phyloP scores from a whole-genome alignment of 1,140 invertebrate species.

The Antheraea pernyi region DNA sequence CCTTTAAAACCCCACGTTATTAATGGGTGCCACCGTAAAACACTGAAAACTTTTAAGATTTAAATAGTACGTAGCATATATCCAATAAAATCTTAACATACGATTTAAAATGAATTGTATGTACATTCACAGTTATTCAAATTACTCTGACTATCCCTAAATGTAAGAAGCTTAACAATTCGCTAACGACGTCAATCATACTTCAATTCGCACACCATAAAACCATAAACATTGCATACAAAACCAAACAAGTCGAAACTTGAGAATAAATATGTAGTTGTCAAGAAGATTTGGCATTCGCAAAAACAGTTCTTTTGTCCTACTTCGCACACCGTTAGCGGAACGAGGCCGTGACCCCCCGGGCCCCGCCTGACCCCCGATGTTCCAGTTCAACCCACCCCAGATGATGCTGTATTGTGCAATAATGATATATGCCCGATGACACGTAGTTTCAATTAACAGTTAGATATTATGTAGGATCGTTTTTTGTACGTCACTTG shows the following conservation, averaged over 20 bases:
- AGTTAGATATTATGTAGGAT: not conserved
- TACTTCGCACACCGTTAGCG: not conserved
- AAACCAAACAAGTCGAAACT: not conserved
- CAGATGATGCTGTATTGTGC: slow-evolving; percentile 1
- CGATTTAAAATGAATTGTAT: not conserved
- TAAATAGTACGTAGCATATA: too few species aligned
- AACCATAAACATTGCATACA: not conserved
- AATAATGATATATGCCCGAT: not conserved
- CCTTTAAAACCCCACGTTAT: too few species aligned
- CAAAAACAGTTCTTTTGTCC: slow-evolving; percentile 2
- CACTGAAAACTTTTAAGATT: too few species aligned
- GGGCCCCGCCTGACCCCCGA: not conserved
- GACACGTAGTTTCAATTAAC: not conserved
- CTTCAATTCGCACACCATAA: not conserved
- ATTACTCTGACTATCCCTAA: not conserved
- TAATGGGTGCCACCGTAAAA: too few species aligned
- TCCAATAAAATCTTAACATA: too few species aligned
- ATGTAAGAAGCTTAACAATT: not conserved
- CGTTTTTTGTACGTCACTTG: not conserved
- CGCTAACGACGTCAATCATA: slow-evolving; percentile 2
- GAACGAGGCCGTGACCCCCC: not conserved
- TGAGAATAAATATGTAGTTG: not conserved
- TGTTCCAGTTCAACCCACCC: not conserved
- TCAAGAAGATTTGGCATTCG: slow-evolving; percentile 4
- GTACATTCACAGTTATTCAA: not conserved